These are phyloP conservation scores for Parotocinclus haroldoi DNA, from an alignment of 2,797 vertebrate species.

Conservation along the genomic window DNA sequence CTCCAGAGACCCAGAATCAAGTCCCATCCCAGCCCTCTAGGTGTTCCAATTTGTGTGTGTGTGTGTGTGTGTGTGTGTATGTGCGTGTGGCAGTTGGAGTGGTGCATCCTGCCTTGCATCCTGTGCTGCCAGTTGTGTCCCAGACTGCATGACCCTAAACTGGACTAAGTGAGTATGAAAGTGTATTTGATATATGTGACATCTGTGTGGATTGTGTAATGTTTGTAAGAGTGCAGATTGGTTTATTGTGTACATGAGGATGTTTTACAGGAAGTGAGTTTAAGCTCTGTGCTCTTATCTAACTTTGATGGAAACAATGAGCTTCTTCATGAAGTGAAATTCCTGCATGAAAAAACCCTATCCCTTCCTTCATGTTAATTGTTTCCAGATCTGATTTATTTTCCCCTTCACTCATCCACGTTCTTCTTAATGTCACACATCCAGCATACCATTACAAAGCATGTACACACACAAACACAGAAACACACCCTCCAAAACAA, in stretches of 20 bases:
- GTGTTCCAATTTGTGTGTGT: too few species aligned
- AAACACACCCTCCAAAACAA: neutral
- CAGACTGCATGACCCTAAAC: too few species aligned
- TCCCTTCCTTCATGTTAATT: neutral
- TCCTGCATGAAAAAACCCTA: neutral
- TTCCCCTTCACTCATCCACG: slow-evolving; percentile 3
- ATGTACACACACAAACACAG: neutral
- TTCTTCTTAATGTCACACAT: slow-evolving; percentile 5
- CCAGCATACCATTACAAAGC: neutral
- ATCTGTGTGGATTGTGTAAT: neutral
- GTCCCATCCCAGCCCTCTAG: too few species aligned
- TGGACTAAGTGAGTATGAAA: too few species aligned
- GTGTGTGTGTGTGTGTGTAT: too few species aligned
- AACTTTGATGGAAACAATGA: slow-evolving; percentile 19
- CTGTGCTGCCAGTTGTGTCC: too few species aligned
- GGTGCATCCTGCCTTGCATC: too few species aligned
- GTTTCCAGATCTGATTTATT: slow-evolving; percentile 24
- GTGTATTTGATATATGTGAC: neutral
- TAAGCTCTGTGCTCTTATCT: neutral
- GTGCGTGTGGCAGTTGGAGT: too few species aligned
- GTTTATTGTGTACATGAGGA: neutral
- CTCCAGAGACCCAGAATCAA: too few species aligned
- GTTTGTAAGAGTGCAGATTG: too few species aligned
- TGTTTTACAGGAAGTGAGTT: slow-evolving; percentile 1
- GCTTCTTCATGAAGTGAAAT: slow-evolving; percentile 13